Base-by-base conservation (phyloP, 2,113 vertebrate species). In the Puma concolor region DNA sequence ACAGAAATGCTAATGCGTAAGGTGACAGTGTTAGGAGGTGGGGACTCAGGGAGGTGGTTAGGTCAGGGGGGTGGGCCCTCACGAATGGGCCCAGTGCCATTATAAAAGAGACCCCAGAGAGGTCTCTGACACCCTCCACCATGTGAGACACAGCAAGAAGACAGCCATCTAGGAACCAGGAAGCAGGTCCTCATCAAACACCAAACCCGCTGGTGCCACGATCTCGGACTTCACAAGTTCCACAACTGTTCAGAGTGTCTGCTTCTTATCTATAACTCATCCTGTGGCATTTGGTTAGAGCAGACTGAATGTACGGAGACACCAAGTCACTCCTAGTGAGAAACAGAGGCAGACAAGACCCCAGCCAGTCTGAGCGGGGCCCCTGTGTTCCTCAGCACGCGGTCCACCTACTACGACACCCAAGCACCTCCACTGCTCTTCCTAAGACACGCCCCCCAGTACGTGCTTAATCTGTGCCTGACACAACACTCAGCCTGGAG, bases 321-420 rank as follows among this genome's bases (percentile, higher is more conserved):
- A n/a, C 67, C 79, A n/a, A 36, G 69, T 10, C 23, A 27, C 33
- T 16, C 15, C 8, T 21, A 33, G 10, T 2, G 4, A 85, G 8
- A 11, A 25, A 36, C 11, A 25, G 74, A 84, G 31, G 9, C 31
- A 71, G 76, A 14, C 48, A n/a, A 21, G 29, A 11, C 12, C 29
- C 29, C 44, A 13, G 60, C 2, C 2, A 1, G 21, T 13, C 44
- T 19, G 7, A 3, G 2, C 15, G 33, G 5, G 8, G 14, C 14
- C 41, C 16, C 6, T n/a, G 48, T 7, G 1, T 8, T 29, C 25
- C 41, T 0, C 0, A 25, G 13, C 16, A 8, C 67, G 3, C 0
- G 2, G 44, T 50, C 0, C 2, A 2, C 54, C 27, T 31, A 4
- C 44, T 1, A 14, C 19, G 80, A 33, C 63, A 11, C 25, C 9